These are phyloP conservation scores for Oreonectes daqikongensis DNA, from an alignment of 2,797 vertebrate species.

Conservation along the genomic window DNA sequence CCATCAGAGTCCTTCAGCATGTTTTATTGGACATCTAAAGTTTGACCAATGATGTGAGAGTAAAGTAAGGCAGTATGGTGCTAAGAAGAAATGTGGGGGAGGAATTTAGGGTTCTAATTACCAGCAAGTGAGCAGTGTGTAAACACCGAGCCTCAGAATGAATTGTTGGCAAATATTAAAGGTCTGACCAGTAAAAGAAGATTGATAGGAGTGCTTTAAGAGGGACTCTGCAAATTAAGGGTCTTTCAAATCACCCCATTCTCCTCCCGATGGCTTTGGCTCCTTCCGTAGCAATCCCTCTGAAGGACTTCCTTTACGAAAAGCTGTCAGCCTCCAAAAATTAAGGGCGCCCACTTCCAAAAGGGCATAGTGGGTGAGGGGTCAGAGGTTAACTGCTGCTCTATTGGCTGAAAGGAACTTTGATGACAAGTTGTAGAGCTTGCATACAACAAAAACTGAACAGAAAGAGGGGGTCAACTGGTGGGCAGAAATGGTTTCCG, in stretches of 20 bases:
- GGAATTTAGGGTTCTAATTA: conserved; percentile 65
- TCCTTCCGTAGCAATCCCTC: conserved; percentile 47
- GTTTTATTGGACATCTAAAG: conserved; percentile 3
- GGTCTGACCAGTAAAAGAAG: conserved; percentile 60
- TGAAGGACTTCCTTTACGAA: conserved; percentile 65
- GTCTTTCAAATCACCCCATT: conserved; percentile 36
- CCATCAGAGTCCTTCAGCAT: conserved; percentile 1
- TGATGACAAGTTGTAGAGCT: conserved; percentile 73
- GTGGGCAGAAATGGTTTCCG: conserved; percentile 62
- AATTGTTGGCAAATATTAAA: conserved; percentile 74
- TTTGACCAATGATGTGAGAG: conserved; percentile 23
- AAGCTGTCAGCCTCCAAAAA: conserved; percentile 69
- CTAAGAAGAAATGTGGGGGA: conserved; percentile 54
- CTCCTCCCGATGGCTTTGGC: conserved; percentile 25
- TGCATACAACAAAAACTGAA: conserved; percentile 54
- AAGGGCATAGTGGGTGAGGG: conserved; percentile 69
- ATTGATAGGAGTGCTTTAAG: conserved; percentile 51
- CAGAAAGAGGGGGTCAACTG: conserved; percentile 65
- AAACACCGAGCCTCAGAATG: conserved; percentile 59
- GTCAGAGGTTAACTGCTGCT: conserved; percentile 77
- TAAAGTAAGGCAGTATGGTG: conserved; percentile 34
- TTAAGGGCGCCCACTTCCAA: conserved; percentile 69
- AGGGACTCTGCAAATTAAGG: conserved; percentile 53
- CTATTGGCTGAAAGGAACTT: conserved; percentile 71
- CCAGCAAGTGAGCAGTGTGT: conserved; percentile 65